Base-by-base conservation (phyloP, 2,888 invertebrate species). In the Magallana nippona region DNA sequence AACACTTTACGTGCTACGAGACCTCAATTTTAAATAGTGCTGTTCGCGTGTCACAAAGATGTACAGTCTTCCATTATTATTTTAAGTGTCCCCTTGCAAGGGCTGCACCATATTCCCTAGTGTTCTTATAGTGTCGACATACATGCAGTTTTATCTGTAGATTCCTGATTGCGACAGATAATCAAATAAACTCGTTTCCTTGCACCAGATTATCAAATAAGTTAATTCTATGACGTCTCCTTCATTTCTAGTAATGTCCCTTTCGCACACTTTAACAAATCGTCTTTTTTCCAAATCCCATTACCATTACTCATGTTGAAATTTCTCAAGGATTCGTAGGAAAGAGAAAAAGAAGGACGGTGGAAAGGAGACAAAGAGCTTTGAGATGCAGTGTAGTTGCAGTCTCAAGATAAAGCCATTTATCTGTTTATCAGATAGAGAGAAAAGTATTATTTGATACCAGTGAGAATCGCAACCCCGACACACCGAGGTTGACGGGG, bases 381-480 rank as follows among this genome's bases (percentile, higher is more conserved):
- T 13, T 27, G 71, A 11, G 71, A 71, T 22, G 10, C 71, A 71
- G 27, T 27, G 71, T 13, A 27, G 71, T 11, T 27, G 71, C 22
- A 27, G 63, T 13, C 15, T 71, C 2, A 22, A 71, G 71, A 71
- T 71, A 71, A 71, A 71, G 27, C 60, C 71, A 27, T 71, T 71
- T 71, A 71, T 71, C 27, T 71, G 71, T 71, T 71, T 71, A 71
- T 71, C 71, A 27, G 19, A 71, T 71, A 32, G 71, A 27, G 32
- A 15, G 71, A 27, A 17, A 22, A 10, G 71, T 27, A 71, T 71
- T 71, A 71, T 71, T 71, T 71, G 71, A 71, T 71, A 71, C 71
- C 71, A 71, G 71, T 71, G 71, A 71, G 71, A 71, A 71, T 32
- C 71, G 27, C 15, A 71, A 22, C 15, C 19, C 22, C 71, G 60